Conservation (phyloP, 1,140 invertebrate genomes). For the Trissolcus basalis region DNA sequence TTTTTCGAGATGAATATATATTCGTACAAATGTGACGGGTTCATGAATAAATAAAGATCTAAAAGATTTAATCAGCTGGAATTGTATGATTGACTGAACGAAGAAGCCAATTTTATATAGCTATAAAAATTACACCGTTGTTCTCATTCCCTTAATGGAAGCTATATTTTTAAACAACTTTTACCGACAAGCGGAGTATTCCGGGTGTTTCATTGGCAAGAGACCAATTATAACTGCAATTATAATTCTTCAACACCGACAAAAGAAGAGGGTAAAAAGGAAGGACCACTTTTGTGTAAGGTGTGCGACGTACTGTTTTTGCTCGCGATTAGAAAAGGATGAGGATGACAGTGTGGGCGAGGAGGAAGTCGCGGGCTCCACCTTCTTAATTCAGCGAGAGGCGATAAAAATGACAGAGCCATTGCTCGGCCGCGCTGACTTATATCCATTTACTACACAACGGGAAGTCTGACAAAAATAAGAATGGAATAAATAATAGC, state of each 20-base stretch:
- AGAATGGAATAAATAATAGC: constrained; percentile 76
- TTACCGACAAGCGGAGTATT: too few relatives aligned
- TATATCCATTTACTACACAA: constrained; percentile 76
- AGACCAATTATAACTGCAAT: constrained; percentile 16
- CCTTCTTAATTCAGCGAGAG: constrained; percentile 75
- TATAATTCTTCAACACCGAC: constrained; percentile 3
- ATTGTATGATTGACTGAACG: too few relatives aligned
- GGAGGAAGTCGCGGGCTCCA: constrained; percentile 67
- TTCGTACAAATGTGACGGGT: too few relatives aligned
- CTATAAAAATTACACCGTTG: too few relatives aligned
- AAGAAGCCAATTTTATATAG: too few relatives aligned
- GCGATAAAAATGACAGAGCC: constrained; percentile 77
- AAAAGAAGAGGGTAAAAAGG: background rate
- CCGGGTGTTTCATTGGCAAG: too few relatives aligned
- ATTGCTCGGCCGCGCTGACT: constrained; percentile 73
- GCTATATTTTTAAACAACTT: too few relatives aligned
- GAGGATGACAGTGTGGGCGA: constrained; percentile 54
- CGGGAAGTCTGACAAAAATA: constrained; percentile 73
- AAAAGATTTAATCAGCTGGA: too few relatives aligned
- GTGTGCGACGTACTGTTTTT: constrained; percentile 37
- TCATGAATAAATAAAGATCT: too few relatives aligned
- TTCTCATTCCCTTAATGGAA: too few relatives aligned
- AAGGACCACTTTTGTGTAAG: constrained; percentile 41
- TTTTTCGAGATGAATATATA: too few relatives aligned
- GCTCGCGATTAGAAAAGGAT: constrained; percentile 58